Evolutionary conservation across 35 echinoderm and acorn worm species (phyloP), one percentile per base, ranked within the genome.

Genomic region (Patiria miniata): DNA sequence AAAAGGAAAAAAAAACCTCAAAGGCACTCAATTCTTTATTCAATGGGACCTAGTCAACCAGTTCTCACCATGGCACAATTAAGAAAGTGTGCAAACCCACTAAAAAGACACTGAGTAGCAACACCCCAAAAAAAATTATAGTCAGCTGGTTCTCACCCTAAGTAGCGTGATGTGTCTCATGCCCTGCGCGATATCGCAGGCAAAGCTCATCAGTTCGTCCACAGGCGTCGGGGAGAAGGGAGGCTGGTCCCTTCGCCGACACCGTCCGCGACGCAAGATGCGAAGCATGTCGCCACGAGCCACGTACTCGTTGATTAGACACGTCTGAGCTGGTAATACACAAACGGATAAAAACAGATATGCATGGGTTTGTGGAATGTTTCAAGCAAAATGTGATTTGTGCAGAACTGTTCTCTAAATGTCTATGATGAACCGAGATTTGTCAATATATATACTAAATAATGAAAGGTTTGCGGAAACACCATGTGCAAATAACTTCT

Each of bases 211-310:
- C 5, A 99, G 83, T 69, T 99, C 96, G 22, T 91, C 83, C 37
- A 83, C 80, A 10, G 96, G 96, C 1, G 94, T 77, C 0, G 89
- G 86, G 8, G 93, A 83, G 15, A 89, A 36, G 22, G 96, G 89
- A 33, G 83, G 68, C 39, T 99, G 89, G 79, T 99, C 96, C 56
- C 93, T 80, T 16, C 86, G 81, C 29, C 93, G 40, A 55, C 93
- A 91, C 29, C 96, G 61, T 50, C 96, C 94, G 40, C 96, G 93
- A 40, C 96, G 83, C 37, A 98, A 77, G 55, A 91, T 94, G 39
- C 90, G 89, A 2, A 90, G 82, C 89, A 99, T 90, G 61, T 94
- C 93, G 28, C 96, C 96, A 32, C 92, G 87, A 26, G 96, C 83
- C 61, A 92, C 91, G 30, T 87, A 99, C 60, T 99, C 88, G 55